These are phyloP conservation scores for Cryptoblepharus egeriae DNA, from an alignment of 2,797 vertebrate genomes.

Conservation along the genomic window DNA sequence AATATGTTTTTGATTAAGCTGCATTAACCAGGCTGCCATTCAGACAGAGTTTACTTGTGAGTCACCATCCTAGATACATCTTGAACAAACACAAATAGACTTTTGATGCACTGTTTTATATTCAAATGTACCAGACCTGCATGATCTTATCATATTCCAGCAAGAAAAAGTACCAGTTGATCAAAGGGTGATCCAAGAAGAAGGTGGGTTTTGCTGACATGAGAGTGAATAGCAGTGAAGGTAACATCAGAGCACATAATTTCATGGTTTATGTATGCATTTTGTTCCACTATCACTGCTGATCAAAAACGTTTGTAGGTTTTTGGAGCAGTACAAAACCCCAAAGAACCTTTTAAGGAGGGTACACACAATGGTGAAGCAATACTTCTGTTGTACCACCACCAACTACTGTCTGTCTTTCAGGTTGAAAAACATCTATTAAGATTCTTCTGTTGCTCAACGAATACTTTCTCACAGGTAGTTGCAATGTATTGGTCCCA, in stretches of 20 bases:
- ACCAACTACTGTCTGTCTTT: neutral
- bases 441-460: neutral
- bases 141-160: neutral
- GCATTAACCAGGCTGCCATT: neutral
- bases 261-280: neutral
- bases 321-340: neutral
- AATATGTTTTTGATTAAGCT: neutral
- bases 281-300: neutral
- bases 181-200: neutral
- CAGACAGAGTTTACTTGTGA: neutral
- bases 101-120: too few relatives aligned
- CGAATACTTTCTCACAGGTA: constrained; percentile 13
- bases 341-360: neutral
- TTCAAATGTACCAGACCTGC: neutral
- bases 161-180: neutral
- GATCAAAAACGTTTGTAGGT: neutral
- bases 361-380: neutral
- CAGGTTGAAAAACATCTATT: neutral
- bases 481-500: neutral
- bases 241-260: neutral
- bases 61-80: neutral
- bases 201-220: too few relatives aligned
- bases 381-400: neutral
- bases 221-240: neutral
- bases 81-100: neutral